A percentile compares a stretch with the other conserved stretches of the same genome.
These are phyloP conservation scores for Apis florea DNA, from an alignment of 1,140 invertebrate species.

Conservation along the genomic window DNA sequence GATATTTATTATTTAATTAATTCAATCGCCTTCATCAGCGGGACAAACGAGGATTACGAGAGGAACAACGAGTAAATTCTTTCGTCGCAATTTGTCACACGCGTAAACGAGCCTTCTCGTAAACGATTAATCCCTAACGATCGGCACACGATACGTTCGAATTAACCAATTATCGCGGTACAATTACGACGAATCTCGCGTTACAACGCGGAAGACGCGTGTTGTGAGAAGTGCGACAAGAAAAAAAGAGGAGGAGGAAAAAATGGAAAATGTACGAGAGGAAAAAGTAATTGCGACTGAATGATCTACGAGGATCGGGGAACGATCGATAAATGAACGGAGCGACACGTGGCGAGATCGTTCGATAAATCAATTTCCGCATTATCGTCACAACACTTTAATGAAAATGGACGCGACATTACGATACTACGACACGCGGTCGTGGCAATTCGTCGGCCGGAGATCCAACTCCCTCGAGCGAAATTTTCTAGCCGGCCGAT, in stretches of 20 bases:
- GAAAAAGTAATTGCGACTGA: neutral
- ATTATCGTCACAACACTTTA: neutral
- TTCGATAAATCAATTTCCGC: slow-evolving; percentile 15
- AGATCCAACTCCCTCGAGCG: neutral
- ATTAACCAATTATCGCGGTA: slow-evolving; percentile 2
- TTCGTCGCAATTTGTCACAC: slow-evolving; percentile 10
- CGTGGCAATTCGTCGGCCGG: neutral
- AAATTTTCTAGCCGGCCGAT: slow-evolving; percentile 23
- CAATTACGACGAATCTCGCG: neutral
- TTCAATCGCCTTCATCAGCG: slow-evolving; percentile 53
- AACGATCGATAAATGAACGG: slow-evolving; percentile 15
- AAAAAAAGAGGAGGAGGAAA: accelerated
- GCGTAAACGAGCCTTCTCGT: neutral
- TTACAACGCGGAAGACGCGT: neutral
- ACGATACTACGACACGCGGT: neutral
- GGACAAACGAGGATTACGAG: neutral
- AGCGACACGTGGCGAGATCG: neutral
- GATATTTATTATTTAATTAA: slow-evolving; percentile 73
- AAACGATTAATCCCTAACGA: slow-evolving; percentile 13
- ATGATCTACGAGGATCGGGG: slow-evolving; percentile 9
- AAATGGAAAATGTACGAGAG: neutral
- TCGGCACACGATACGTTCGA: neutral
- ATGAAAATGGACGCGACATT: neutral
- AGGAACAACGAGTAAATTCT: neutral
- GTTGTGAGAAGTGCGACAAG: neutral